Base-by-base conservation (phyloP, 2,113 vertebrate genomes). In the Caloenas nicobarica region DNA sequence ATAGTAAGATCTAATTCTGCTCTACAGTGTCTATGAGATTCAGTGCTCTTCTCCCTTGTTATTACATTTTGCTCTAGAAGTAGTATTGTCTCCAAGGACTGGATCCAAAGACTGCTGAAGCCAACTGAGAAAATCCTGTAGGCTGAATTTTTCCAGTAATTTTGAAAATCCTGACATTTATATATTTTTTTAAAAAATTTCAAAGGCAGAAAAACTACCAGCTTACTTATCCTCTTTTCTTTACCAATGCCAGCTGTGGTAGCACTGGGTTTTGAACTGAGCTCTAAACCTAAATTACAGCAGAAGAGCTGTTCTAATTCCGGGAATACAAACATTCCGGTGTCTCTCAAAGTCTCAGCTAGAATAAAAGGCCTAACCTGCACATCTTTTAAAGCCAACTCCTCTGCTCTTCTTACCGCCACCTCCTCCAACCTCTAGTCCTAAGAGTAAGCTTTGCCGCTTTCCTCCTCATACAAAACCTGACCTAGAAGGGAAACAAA, bases 271-370 rank as follows among this genome's bases (percentile, higher is more conserved):
- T 84, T 91, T 87, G 61, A 92, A 79, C 38, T 16, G 46, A 78
- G 57, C 18, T 89, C 69, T 85, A 89, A 92, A 56, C 61, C 53
- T 81, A 57, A 91, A 68, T 95, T 89, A 84, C 31, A 91, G 77
- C 61, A 61, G 38, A 18, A 76, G 65, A 69, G 56, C 51, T 71
- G 48, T 81, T 92, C 84, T 93, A 65, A 91, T 81, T 92, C 84
- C 72, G 65, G 77, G 44, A 91, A 87, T 57, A 60, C 33, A 91
- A 81, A 87, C 42, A 57, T 64, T 84, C 53, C 1, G 2, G 72
- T 94, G 57, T 72, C 14, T 89, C 44, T 91, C 51, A 48, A 44
- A 88, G 51, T 24, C 64, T 81, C 86, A 65, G 40, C 53, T 74
- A 65, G 50, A 74, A 79, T 44, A 84, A 89, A 82, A 71, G 11